Percentiles rank a stretch among this genome's conserved stretches.
These are phyloP conservation scores for Tipula confusa DNA, from an alignment of 2,888 invertebrate genomes.

Conservation along the genomic window DNA sequence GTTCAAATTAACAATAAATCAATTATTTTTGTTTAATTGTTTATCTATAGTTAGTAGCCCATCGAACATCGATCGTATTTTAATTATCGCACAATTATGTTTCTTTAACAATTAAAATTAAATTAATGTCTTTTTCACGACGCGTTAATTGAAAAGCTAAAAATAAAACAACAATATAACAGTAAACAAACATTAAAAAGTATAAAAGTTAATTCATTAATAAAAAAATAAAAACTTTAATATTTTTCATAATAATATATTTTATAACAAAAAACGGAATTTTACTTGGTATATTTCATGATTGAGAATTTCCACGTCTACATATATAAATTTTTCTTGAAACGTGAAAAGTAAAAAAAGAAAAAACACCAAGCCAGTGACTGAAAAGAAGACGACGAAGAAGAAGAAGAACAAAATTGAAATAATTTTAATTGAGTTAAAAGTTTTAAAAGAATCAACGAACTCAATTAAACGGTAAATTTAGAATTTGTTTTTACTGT, in stretches of 20 bases:
- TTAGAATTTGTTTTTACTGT: neutral
- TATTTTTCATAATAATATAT: too few relatives aligned
- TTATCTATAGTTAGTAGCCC: too few relatives aligned
- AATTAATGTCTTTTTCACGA: neutral
- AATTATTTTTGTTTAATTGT: too few relatives aligned
- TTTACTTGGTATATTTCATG: neutral
- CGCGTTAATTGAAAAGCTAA: neutral
- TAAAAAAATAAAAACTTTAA: neutral
- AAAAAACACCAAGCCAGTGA: too few relatives aligned
- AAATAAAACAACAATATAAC: neutral
- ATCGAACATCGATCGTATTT: too few relatives aligned
- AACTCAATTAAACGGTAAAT: constrained; percentile 20
- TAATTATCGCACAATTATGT: too few relatives aligned
- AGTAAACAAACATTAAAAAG: neutral
- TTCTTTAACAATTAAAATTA: neutral
- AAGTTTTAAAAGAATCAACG: neutral
- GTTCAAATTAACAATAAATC: too few relatives aligned
- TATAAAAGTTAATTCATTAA: neutral
- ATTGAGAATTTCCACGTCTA: neutral
- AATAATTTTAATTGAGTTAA: constrained; percentile 20
- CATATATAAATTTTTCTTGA: neutral
- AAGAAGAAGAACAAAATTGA: neutral
- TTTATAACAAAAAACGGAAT: neutral
- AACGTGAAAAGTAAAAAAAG: neutral
- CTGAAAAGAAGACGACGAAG: neutral